Evolutionary conservation across 2,888 invertebrate species (phyloP), one percentile per base, ranked within the genome.

Genomic region (Cheilosia impressa): DNA sequence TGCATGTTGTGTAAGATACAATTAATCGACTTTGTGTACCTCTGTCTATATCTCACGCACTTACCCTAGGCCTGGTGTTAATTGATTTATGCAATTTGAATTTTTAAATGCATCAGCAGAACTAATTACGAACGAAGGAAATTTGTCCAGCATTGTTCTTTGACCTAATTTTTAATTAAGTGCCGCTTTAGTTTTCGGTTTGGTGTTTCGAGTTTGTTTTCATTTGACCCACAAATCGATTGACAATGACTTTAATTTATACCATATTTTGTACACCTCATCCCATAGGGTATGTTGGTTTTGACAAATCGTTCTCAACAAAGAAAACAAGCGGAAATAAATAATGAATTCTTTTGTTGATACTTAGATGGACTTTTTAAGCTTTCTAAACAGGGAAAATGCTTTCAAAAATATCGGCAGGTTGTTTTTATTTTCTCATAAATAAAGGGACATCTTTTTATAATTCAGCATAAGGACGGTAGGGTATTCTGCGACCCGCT

Each of bases 141-240:
- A 80, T 76, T 76, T 58, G 24, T 19, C 63, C 76, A 81, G 63
- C 45, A 76, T 81, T 81, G 81, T 76, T 76, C 63, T 81, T 69
- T 76, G 81, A 57, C 81, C 81, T 81, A 63, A 63, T 76, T 81
- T 69, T 52, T 22, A 75, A 65, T 69, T 69, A 60, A 38, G 31
- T 72, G 47, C 73, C 38, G 24, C 4, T 71, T 72, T 38, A 19
- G 34, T 45, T 68, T 80, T 57, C 38, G 15, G 17, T 5, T 22
- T 15, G 24, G 31, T 68, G 52, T 73, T 71, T 52, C 41, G 24
- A 60, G 47, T 53, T 45, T 72, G 55, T 65, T 43, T 65, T 69
- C 2, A 58, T 60, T 27, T 73, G 80, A 75, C 80, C 80, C 27
- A 76, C 43, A 76, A 76, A 45, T 75, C 73, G 55, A 24, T 62